These are phyloP conservation scores for Melanotus villosus DNA, from an alignment of 2,888 invertebrate species.

Conservation along the genomic window DNA sequence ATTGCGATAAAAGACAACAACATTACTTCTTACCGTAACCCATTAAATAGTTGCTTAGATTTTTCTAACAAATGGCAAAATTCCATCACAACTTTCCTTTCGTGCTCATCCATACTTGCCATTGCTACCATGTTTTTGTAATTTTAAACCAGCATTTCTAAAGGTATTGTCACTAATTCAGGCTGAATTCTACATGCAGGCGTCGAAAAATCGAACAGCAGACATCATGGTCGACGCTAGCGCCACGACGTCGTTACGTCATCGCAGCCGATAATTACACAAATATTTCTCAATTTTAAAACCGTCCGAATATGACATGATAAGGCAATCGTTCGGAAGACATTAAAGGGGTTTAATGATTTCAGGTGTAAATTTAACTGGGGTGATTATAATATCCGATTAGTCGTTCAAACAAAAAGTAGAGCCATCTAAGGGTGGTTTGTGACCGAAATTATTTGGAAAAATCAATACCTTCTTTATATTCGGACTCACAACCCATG, in stretches of 20 bases:
- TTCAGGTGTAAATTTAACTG: too few relatives aligned
- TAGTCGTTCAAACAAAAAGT: neutral
- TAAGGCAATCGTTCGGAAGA: neutral
- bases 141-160: constrained; percentile 42
- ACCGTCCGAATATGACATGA: neutral
- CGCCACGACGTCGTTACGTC: constrained; percentile 58
- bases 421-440: constrained; percentile 27
- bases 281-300: neutral
- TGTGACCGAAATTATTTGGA: neutral
- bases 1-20: constrained; percentile 13
- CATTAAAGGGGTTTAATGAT: too few relatives aligned
- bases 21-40: constrained; percentile 79
- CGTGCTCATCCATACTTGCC: constrained; percentile 88
- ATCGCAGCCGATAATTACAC: constrained; percentile 7
- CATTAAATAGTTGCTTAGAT: constrained; percentile 97
- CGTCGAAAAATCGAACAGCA: constrained; percentile 67
- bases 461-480: constrained; percentile 28
- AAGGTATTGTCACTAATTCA: constrained; percentile 41
- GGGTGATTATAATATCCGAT: too few relatives aligned
- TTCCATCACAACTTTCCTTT: constrained; percentile 93
- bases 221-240: constrained; percentile 61
- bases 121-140: constrained; percentile 77
- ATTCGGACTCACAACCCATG: neutral
- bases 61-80: constrained; percentile 97
- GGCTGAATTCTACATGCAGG: constrained; percentile 48